Evolutionary conservation across 1,140 invertebrate species (phyloP).

Genomic region (Formica exsecta): DNA sequence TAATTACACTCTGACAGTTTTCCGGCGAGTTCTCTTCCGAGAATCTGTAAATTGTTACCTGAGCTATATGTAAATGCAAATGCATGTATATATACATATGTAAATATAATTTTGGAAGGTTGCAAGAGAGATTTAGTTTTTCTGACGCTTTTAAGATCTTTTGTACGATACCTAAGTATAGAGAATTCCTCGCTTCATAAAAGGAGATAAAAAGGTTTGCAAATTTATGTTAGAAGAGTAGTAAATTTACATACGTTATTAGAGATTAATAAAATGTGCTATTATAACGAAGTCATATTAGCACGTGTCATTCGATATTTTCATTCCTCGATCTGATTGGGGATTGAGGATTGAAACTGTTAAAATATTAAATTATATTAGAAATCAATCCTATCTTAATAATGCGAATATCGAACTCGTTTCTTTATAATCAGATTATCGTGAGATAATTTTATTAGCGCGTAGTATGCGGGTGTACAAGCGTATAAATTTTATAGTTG

Average conservation of each 20-base stretch:
- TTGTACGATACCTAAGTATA: neutral
- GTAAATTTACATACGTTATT: neutral
- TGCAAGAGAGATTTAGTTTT: neutral
- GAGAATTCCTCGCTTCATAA: too few relatives aligned
- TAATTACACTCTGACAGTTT: neutral
- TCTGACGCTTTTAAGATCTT: neutral
- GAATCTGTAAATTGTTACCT: neutral
- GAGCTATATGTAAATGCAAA: neutral
- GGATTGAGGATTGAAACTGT: too few relatives aligned
- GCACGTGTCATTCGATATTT: too few relatives aligned
- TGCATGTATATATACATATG: slow-evolving; percentile 44
- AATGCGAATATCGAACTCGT: neutral
- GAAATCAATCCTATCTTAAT: neutral
- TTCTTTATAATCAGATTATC: neutral
- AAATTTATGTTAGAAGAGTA: neutral
- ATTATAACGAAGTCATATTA: too few relatives aligned
- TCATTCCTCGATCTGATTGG: too few relatives aligned
- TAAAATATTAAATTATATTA: neutral
- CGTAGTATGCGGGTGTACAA: neutral
- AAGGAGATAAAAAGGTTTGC: too few relatives aligned
- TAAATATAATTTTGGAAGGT: slow-evolving; percentile 42
- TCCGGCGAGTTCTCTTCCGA: neutral
- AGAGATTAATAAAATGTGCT: too few relatives aligned
- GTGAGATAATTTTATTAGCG: neutral
- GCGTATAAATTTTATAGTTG: neutral